Percentiles rank a stretch among this genome's conserved stretches.
These are phyloP conservation scores for Hydractinia echinata DNA, from an alignment of 30 jellyfish, hydroid and myxozoan genomes.

Conservation along the genomic window DNA sequence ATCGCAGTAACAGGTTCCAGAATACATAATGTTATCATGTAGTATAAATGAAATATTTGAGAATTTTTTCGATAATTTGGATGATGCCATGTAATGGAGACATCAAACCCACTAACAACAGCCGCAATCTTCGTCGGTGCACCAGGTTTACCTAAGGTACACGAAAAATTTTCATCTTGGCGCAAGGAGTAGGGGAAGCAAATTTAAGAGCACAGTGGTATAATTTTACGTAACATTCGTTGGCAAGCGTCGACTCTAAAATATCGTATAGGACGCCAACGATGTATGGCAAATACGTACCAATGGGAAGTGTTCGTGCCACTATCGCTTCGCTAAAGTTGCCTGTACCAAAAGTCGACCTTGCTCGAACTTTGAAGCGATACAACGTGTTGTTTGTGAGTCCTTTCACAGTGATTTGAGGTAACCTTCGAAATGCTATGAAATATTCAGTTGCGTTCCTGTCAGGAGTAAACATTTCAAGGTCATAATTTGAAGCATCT, in stretches of 20 bases:
- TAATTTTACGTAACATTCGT: too few species aligned
- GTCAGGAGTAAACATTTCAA: neutral
- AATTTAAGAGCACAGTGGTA: too few species aligned
- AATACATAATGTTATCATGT: too few species aligned
- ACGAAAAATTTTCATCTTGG: too few species aligned
- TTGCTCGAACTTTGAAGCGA: slow-evolving; percentile 7
- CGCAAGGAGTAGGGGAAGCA: too few species aligned
- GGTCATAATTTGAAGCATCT: slow-evolving; percentile 2
- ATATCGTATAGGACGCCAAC: neutral
- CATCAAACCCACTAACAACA: neutral
- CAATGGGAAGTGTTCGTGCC: neutral
- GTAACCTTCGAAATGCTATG: neutral
- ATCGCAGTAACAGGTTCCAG: too few species aligned
- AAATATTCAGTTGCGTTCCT: neutral
- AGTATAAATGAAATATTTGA: too few species aligned
- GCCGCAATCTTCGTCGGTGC: neutral
- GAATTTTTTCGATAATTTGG: neutral
- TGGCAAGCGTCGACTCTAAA: too few species aligned
- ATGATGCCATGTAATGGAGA: neutral
- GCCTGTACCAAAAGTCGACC: slow-evolving; percentile 6
- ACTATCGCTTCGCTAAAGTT: neutral
- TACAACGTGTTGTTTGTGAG: neutral
- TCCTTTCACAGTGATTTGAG: neutral
- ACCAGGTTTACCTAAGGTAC: slow-evolving; percentile 4
- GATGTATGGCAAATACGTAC: neutral